phyloP scores from a whole-genome alignment of 2,797 vertebrate genomes.

The Knipowitschia caucasica region DNA sequence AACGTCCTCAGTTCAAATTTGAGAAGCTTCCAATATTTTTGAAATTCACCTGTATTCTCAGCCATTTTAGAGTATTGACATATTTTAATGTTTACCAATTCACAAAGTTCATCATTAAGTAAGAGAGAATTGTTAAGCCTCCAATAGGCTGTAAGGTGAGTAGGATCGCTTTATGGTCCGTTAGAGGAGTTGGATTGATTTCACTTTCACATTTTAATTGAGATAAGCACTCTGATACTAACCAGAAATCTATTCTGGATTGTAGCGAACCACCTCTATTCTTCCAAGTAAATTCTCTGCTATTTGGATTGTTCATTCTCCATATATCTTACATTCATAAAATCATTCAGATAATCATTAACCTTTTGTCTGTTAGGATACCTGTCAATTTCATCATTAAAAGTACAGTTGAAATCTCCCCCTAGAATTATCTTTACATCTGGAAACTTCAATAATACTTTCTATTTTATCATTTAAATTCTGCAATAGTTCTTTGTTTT shows the following conservation, averaged over 20 bases:
- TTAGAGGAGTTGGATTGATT: not conserved
- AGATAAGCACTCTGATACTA: not conserved
- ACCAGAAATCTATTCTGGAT: slow-evolving; percentile 7
- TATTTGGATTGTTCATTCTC: not conserved
- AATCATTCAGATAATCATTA: not conserved
- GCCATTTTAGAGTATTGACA: not conserved
- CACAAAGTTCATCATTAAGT: not conserved
- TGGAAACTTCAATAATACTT: too few species aligned
- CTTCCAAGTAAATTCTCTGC: too few species aligned
- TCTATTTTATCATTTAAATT: too few species aligned
- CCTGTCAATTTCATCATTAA: not conserved
- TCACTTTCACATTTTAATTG: not conserved
- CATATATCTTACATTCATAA: not conserved
- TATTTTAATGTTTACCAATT: not conserved
- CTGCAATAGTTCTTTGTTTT: too few species aligned
- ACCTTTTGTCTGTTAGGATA: not conserved
- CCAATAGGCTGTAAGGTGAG: not conserved
- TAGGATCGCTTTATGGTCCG: not conserved
- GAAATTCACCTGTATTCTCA: not conserved
- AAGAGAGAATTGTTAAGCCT: not conserved
- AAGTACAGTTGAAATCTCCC: too few species aligned
- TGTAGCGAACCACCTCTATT: not conserved
- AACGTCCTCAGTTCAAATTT: not conserved
- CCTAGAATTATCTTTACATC: too few species aligned
- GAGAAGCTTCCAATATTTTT: not conserved